Percentiles rank a stretch among this genome's conserved stretches.
Evolutionary conservation across 2,797 vertebrate species (phyloP).

Genomic region (Holocentrus rufus): DNA sequence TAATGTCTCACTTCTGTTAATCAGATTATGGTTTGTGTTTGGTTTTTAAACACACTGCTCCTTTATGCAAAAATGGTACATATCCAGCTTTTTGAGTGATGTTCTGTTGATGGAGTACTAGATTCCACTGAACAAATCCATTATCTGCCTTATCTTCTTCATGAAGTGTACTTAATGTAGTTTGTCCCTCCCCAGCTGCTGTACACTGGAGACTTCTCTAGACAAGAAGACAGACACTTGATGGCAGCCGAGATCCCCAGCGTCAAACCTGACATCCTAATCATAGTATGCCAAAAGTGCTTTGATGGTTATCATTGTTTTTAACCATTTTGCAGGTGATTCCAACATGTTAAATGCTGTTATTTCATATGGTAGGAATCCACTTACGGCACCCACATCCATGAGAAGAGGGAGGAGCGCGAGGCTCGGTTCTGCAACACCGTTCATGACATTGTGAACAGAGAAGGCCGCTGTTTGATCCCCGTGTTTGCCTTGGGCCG

Average conservation of each 20-base stretch:
- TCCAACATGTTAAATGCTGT: background rate
- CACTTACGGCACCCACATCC: constrained; percentile 88
- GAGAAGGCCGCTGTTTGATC: constrained; percentile 90
- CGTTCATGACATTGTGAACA: constrained; percentile 91
- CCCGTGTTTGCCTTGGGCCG: constrained; percentile 89
- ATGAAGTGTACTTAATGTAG: constrained; percentile 26
- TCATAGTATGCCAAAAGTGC: constrained; percentile 72
- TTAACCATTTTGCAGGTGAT: background rate
- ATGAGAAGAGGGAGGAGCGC: constrained; percentile 90
- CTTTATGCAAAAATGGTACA: background rate
- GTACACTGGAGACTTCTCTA: constrained; percentile 96
- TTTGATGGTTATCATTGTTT: background rate
- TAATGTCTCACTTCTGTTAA: constrained; percentile 52
- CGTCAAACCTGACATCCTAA: constrained; percentile 92
- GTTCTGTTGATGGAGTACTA: background rate
- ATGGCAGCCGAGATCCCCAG: constrained; percentile 96
- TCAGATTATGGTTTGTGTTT: background rate
- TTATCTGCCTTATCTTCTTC: background rate
- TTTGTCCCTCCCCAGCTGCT: constrained; percentile 81
- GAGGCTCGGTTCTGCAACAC: constrained; percentile 92
- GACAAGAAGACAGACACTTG: constrained; percentile 94
- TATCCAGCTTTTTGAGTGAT: background rate
- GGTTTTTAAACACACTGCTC: background rate
- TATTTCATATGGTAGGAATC: constrained; percentile 64
- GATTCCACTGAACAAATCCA: background rate